Base-by-base conservation (phyloP, 1,140 invertebrate species). In the Achatina immaculata region DNA sequence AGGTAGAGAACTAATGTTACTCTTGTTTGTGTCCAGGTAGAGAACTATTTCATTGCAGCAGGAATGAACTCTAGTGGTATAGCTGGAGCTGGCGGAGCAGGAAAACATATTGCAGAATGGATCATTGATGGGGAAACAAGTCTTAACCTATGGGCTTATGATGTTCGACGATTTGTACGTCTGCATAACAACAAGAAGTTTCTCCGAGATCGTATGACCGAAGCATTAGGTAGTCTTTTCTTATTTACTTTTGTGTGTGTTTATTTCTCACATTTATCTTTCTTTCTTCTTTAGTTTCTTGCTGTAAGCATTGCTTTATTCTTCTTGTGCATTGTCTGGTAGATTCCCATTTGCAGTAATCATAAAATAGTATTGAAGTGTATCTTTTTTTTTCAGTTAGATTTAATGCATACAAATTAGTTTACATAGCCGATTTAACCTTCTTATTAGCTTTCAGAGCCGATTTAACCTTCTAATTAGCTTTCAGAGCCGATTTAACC, bases 181-280 rank as follows among this genome's bases (percentile, higher is more conserved):
- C 92, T 99, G 42, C 98, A 99, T 89, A 99, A 99, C 89, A 99
- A 99, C 92, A 94, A 95, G 74, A 95, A 96, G 90, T 99, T 99
- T 91, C 92, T 99, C 31, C 93, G 95, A 43, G 97, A 99, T 89
- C 93, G 98, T 83, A 96, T 98, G 34, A 95, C 94, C 89, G 98
- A 99, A 93, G 96, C 98, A 6, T 96, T 97, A 69, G 95, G 97
- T 94, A 86, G 93, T 90, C 91, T 16, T 74, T 72, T 11, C 31
- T n/a, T 73, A 14, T 31, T 55, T 48, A 48, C 19, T 48, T 7
- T 48, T 48, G 45, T 48, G 7, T 7, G 7, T 48, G 45, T 48
- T 19, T 48, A 7, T 19, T 48, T 19, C 45, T 48, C 45, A 7
- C 19, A 48, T 48, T 19, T 19, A 7, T 48, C 45, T 48, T 11